Evolutionary conservation across 2,797 vertebrate species (phyloP), one percentile per base, ranked within the genome.

Genomic region (Acestrorhynchus altus): DNA sequence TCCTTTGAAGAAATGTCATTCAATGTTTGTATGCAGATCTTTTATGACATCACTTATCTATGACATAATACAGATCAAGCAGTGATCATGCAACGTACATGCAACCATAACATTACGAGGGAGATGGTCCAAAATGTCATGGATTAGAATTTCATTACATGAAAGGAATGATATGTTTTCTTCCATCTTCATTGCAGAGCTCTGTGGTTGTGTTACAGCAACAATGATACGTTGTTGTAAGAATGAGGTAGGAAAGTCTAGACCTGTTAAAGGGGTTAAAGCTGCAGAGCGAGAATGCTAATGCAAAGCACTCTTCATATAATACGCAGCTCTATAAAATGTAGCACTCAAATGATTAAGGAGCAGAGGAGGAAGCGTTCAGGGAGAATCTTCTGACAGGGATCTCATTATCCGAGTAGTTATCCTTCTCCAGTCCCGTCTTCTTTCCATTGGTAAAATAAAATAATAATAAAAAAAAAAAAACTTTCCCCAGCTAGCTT

Each of bases 321-420:
- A 60, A 80, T 68, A 80, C 83, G 73, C 81, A 72, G 66, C 54
- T 75, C 68, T 59, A 66, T 60, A 39, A 73, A 88, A 82, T 72
- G 69, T 80, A 86, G 77, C 65, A 84, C 66, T 79, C 77, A 72
- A 80, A 77, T 83, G 79, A 89, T 88, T 86, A 88, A 85, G 81
- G 80, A 88, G 79, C 74, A 57, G 78, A 70, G 71, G 74, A 81
- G 77, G 74, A 26, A 87, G 83, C 64, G 49, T 77, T 69, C 63
- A 47, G 79, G 85, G 82, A 85, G 82, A 82, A 77, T 70, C 82
- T 83, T 88, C 86, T 89, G 82, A 89, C 87, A 87, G 89, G 84
- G 74, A 87, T 87, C 86, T 92, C 87, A 90, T 92, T 90, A 92
- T 90, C 86, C 85, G 81, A 83, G 86, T 87, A 78, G 86, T 88